phyloP scores from a whole-genome alignment of 2,888 invertebrate genomes.

The Apoda limacodes region DNA sequence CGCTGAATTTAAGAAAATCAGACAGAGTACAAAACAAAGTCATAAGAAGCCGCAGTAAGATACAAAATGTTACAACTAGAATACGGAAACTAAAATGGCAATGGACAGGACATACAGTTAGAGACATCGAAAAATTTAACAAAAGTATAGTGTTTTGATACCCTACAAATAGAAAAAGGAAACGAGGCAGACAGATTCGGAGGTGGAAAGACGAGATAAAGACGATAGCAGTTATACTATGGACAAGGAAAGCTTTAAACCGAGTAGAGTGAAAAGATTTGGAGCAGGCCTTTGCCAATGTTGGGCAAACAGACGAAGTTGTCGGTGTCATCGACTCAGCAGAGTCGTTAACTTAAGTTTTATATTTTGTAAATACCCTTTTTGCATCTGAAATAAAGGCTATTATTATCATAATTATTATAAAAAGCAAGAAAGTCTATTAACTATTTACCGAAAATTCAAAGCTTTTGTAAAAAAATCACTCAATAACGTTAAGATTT shows the following conservation, averaged over 20 bases:
- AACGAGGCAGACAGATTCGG: constrained; percentile 9
- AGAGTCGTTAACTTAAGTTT: too few species aligned
- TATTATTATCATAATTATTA: too few species aligned
- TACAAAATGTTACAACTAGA: constrained; percentile 3
- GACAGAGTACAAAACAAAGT: neutral
- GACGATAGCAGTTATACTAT: constrained; percentile 5
- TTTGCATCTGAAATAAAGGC: too few species aligned
- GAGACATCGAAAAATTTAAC: constrained; percentile 3
- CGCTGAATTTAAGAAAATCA: too few species aligned
- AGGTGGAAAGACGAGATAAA: constrained; percentile 10
- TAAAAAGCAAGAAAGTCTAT: too few species aligned
- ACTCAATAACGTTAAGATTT: too few species aligned
- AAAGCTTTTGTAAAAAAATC: too few species aligned
- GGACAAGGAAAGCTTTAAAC: constrained; percentile 7
- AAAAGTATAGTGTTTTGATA: constrained; percentile 8
- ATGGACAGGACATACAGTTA: constrained; percentile 6
- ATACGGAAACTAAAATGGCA: constrained; percentile 5
- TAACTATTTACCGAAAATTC: too few species aligned
- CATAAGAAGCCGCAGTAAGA: constrained; percentile 3
- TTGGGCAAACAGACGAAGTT: too few species aligned
- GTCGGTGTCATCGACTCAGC: too few species aligned
- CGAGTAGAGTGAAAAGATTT: constrained; percentile 7
- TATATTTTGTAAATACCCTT: too few species aligned
- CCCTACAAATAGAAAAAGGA: constrained; percentile 9
- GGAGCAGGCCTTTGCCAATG: constrained; percentile 9